Evolutionary conservation across 2,888 invertebrate genomes (phyloP), one percentile per base, ranked within the genome.

Genomic region (Folsomia manolachei): DNA sequence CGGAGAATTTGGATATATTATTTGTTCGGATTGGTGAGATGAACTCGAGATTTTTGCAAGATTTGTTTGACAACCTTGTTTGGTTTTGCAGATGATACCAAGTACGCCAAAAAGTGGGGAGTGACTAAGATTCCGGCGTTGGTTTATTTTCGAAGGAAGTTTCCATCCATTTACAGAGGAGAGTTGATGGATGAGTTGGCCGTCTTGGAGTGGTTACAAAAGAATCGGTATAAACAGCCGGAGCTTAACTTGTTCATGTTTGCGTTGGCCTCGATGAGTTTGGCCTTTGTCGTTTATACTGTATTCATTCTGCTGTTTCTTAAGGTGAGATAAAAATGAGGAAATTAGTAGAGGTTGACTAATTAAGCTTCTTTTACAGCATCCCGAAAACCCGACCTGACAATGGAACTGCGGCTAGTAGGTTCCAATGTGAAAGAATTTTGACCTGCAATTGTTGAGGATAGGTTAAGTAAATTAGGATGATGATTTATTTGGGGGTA

Each of bases 21-120:
- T 95, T 96, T 83, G 95, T 95, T 0, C 95, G 95, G 85, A 95
- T 96, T 91, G 90, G n/a, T n/a, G n/a, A n/a, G n/a, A n/a, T n/a
- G n/a, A n/a, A n/a, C n/a, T n/a, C n/a, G n/a, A n/a, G n/a, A n/a
- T n/a, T n/a, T n/a, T n/a, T n/a, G n/a, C n/a, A n/a, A n/a, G n/a
- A n/a, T n/a, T n/a, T n/a, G n/a, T n/a, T n/a, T n/a, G n/a, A n/a
- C n/a, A n/a, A n/a, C n/a, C n/a, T n/a, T n/a, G n/a, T n/a, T n/a
- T n/a, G n/a, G n/a, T n/a, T n/a, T n/a, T n/a, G n/a, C n/a, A n/a
- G n/a, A 92, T 71, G 95, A 95, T 83, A 88, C 92, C 0, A 88
- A 94, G 56, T 95, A 95, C 83, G 95, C 95, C 18, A 88, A 93
- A 69, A 95, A 95, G 85, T 95, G 95, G 92, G 95, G 95, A 24